A percentile compares a stretch with the other conserved stretches of the same genome.
These are phyloP conservation scores for Brachylomia viminalis DNA, from an alignment of 2,888 invertebrate species.

Conservation along the genomic window DNA sequence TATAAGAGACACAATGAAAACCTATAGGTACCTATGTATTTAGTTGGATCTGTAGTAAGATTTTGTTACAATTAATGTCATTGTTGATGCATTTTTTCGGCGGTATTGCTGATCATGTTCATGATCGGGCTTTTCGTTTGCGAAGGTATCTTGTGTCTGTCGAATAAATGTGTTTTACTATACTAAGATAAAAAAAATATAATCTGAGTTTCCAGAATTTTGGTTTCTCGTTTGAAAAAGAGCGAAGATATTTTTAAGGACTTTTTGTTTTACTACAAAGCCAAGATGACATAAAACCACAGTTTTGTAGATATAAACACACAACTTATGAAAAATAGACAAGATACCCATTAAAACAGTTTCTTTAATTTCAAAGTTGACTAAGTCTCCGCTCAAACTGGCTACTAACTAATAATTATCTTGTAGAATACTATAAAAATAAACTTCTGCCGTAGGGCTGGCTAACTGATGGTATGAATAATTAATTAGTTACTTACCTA, in stretches of 20 bases:
- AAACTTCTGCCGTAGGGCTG: slow-evolving; percentile 36
- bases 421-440: slow-evolving; percentile 63
- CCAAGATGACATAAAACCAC: not conserved
- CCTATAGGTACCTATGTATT: not conserved
- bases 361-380: slow-evolving; percentile 58
- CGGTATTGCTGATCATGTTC: not conserved
- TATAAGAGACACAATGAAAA: not conserved
- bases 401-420: slow-evolving; percentile 46
- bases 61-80: not conserved
- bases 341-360: slow-evolving; percentile 37
- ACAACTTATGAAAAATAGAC: slow-evolving; percentile 9
- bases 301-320: not conserved
- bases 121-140: too few species aligned
- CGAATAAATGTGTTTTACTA: too few species aligned
- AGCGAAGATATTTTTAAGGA: not conserved
- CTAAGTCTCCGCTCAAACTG: slow-evolving; percentile 42
- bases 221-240: too few species aligned
- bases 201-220: too few species aligned
- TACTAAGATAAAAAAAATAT: too few species aligned
- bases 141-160: too few species aligned
- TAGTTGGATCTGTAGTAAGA: not conserved
- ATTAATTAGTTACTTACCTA: not conserved
- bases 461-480: slow-evolving; percentile 11
- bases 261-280: not conserved
- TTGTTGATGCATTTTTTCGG: not conserved